Evolutionary conservation across 2,113 vertebrate species (phyloP).

Genomic region (Phyllopteryx taeniolatus): DNA sequence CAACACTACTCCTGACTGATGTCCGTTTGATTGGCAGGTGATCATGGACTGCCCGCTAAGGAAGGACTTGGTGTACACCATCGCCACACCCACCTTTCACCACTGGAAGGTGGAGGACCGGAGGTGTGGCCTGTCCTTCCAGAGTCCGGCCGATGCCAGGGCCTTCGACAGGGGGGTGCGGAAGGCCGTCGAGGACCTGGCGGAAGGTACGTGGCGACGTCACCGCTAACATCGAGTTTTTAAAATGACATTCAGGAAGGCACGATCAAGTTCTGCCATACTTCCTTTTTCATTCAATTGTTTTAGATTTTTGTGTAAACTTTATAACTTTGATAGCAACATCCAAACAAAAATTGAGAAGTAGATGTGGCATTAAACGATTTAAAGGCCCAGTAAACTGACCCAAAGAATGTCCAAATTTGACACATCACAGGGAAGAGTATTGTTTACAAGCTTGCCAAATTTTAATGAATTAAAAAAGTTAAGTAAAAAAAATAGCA

Average conservation of each 20-base stretch:
- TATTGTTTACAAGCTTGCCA: too few species aligned
- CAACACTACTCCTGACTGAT: too few species aligned
- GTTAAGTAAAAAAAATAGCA: too few species aligned
- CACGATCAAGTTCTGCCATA: neutral
- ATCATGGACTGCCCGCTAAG: conserved; percentile 94
- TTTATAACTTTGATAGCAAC: too few species aligned
- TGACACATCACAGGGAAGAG: too few species aligned
- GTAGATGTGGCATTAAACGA: too few species aligned
- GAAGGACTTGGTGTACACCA: conserved; percentile 96
- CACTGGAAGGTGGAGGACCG: conserved; percentile 97
- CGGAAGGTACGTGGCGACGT: conserved; percentile 80
- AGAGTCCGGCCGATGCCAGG: conserved; percentile 94
- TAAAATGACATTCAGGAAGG: neutral
- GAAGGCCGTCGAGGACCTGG: conserved; percentile 96
- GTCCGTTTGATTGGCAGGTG: conserved; percentile 75
- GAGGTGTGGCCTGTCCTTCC: conserved; percentile 94
- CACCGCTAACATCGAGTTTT: neutral
- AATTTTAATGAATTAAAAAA: too few species aligned
- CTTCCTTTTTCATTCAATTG: neutral
- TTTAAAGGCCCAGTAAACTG: too few species aligned
- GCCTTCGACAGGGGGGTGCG: conserved; percentile 97
- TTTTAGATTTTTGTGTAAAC: too few species aligned
- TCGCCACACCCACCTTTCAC: conserved; percentile 99
- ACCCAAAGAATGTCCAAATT: too few species aligned
- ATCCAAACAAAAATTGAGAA: too few species aligned